Evolutionary conservation across 2,113 vertebrate species (phyloP), one percentile per base, ranked within the genome.

Genomic region (Oncorhynchus masou): DNA sequence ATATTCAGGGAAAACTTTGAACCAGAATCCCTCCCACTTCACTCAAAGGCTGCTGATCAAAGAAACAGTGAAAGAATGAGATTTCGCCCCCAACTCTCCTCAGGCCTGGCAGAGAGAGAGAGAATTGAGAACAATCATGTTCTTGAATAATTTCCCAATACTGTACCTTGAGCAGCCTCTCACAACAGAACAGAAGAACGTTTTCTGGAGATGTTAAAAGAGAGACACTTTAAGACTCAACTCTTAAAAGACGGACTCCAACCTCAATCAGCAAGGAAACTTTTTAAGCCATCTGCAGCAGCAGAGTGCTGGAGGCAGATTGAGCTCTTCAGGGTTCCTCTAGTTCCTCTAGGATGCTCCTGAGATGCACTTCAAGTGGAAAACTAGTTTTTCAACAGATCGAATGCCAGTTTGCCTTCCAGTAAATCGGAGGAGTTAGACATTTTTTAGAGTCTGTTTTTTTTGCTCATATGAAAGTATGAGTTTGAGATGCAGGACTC

Each of bases 151-250:
- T 76, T 20, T 74, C 70, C 60, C 20, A 22, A 31, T 74, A 5
- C 70, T 29, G 45, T 15, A 64, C 29, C 9, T 24, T 29, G 45
- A 57, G 57, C 69, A 51, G 20, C 19, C 12, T 2, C 19, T 24
- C 12, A 24, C n/a, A 5, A 20, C 13, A 24, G 31, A 5, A 31
- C 13, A 69, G 1, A 45, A 4, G 45, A 76, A 75, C 59, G 1
- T 0, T 77, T 64, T 73, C 45, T 75, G 74, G 27, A 77, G 60
- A 74, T 0, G 69, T 78, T 79, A 45, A 74, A 68, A 72, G 20
- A 0, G 2, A 24, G 24, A 16, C 84, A 80, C 81, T 76, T 85
- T 80, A 80, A 81, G 82, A n/a, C 68, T 76, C 1, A 54, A 54
- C 48, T 57, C 70, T 27, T 71, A 29, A 49, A 49, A 24, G 69